Base-by-base conservation (phyloP, 1,140 invertebrate species). In the Condylostylus longicornis region DNA sequence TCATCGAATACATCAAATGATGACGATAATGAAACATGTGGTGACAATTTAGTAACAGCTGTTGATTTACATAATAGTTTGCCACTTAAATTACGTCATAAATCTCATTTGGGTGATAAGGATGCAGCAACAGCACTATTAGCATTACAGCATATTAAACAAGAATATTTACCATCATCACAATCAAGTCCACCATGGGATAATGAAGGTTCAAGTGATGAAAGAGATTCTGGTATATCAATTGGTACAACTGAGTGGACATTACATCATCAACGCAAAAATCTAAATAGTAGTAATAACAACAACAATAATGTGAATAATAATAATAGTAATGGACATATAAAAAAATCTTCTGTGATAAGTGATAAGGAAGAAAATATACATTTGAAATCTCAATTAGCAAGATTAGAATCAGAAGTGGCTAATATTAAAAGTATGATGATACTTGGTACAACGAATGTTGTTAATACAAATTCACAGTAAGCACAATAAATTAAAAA, bases 21-120 rank as follows among this genome's bases (percentile, higher is more conserved):
- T n/a, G n/a, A n/a, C n/a, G n/a, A n/a, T n/a, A n/a, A n/a, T n/a
- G n/a, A n/a, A n/a, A n/a, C n/a, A n/a, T n/a, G n/a, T n/a, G n/a
- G n/a, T n/a, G n/a, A n/a, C n/a, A n/a, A n/a, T n/a, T n/a, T n/a
- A n/a, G n/a, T n/a, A n/a, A n/a, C n/a, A n/a, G n/a, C n/a, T n/a
- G n/a, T n/a, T 15, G 55, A 58, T 40, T 43, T 51, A 34, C 58
- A 76, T 52, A 77, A 76, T 47, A 75, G 74, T 44, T 57, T 93
- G 42, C 88, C 88, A 1, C 75, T 88, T 45, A 93, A 93, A 59
- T 66, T 93, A 35, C 74, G 88, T 44, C 87, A 94, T 69, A 94
- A 93, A 58, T 80, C 79, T n/a, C 79, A 86, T 47, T 67, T 89
- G 30, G 82, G 83, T 0, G 83, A 89, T 54, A 85, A 86, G 49